These are phyloP conservation scores for Hylomyscus alleni DNA, from an alignment of 2,797 vertebrate species.

Conservation along the genomic window DNA sequence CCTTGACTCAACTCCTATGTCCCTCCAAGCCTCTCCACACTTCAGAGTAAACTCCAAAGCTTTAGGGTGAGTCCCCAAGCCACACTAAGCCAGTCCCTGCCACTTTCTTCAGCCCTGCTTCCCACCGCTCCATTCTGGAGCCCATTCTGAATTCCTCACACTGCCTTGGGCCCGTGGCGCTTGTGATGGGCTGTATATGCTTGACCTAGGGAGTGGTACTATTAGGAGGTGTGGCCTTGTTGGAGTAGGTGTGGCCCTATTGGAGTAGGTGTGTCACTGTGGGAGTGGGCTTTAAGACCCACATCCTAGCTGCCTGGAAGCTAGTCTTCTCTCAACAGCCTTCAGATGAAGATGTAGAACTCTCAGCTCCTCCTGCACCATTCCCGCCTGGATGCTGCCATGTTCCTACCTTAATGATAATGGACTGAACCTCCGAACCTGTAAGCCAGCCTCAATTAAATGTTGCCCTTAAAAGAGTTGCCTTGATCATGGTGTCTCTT, in stretches of 20 bases:
- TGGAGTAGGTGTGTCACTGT: not conserved
- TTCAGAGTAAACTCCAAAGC: not conserved
- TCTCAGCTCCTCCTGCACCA: not conserved
- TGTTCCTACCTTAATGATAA: not conserved
- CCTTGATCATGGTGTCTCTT: not conserved
- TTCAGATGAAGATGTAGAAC: not conserved
- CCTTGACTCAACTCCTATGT: not conserved
- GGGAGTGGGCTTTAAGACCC: not conserved
- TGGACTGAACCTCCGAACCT: not conserved
- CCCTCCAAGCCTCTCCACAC: not conserved
- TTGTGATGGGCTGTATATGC: not conserved
- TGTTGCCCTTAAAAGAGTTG: not conserved
- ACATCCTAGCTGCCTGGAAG: not conserved
- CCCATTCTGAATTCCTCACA: not conserved
- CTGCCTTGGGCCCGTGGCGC: not conserved
- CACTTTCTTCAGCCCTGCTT: not conserved
- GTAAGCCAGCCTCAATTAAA: not conserved
- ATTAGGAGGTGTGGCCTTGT: not conserved
- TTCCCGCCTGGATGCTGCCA: not conserved
- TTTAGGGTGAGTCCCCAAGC: not conserved
- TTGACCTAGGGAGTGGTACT: not conserved
- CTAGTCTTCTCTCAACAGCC: not conserved
- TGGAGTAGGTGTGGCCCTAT: not conserved
- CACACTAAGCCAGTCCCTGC: not conserved
- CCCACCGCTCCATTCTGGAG: not conserved